A percentile compares a stretch with the other conserved stretches of the same genome.
Evolutionary conservation across 2,797 vertebrate species (phyloP).

Genomic region (Anabas testudineus): DNA sequence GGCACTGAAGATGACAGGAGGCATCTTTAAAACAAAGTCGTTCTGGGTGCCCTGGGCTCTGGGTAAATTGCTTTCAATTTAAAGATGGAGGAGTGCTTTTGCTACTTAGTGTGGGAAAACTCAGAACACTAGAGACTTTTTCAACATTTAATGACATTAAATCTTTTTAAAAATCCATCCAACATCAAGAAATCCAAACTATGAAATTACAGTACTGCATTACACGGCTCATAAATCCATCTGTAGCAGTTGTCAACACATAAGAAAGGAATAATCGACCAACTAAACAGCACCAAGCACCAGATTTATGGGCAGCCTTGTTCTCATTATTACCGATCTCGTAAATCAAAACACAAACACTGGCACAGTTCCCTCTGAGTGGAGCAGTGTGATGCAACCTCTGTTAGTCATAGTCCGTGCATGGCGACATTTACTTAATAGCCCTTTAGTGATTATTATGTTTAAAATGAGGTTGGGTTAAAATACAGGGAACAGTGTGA

Average conservation of each 20-base stretch:
- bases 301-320: constrained; percentile 22
- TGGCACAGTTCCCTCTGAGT: constrained; percentile 20
- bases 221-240: constrained; percentile 23
- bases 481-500: constrained; percentile 21
- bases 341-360: constrained; percentile 68
- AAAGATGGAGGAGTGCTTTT: not conserved
- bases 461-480: constrained; percentile 18
- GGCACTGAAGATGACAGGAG: constrained; percentile 20
- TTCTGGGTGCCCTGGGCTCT: not conserved
- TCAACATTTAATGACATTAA: not conserved
- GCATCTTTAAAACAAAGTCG: constrained; percentile 7
- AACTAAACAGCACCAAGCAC: constrained; percentile 1
- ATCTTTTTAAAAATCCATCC: not conserved
- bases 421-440: constrained; percentile 40
- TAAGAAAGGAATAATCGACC: constrained; percentile 17
- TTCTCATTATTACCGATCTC: constrained; percentile 55
- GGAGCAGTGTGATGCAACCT: constrained; percentile 40
- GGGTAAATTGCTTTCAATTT: constrained; percentile 6
- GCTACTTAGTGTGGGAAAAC: constrained; percentile 6
- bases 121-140: not conserved
- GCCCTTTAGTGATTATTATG: constrained; percentile 18
- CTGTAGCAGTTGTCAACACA: constrained; percentile 5
- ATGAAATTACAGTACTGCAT: constrained; percentile 1
- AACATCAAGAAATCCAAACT: not conserved
- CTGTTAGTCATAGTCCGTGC: constrained; percentile 37